Evolutionary conservation across 2,888 invertebrate species (phyloP), one percentile per base, ranked within the genome.

Genomic region (Hirtodrosophila trivittata): DNA sequence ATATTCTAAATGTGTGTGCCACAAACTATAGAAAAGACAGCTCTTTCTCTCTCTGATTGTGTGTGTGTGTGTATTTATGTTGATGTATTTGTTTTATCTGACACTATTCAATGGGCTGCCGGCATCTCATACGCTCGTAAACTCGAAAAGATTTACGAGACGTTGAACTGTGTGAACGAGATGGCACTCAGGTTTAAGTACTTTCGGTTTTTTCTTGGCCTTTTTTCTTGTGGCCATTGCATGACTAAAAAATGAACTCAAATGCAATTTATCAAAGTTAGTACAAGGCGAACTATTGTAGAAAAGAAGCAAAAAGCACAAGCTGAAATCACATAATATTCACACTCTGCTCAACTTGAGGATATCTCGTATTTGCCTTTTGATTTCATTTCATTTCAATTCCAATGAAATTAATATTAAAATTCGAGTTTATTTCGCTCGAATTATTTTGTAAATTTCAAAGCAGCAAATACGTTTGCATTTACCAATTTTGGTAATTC

Each of bases 131-230:
- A 59, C 10, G 49, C 45, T 66, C 49, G 68, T 42, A 78, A 83
- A 70, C 49, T 55, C 51, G 55, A 49, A 54, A 71, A 66, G 81
- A 75, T 75, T 75, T 81, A 63, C 75, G 69, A 72, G 58, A 39
- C 84, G 62, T 80, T 75, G 75, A 75, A 75, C 75, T 84, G 56
- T 77, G 54, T 45, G 52, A 70, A 37, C 45, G 14, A 47, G 49
- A 64, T 18, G 35, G 18, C 26, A 21, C 14, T 21, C 26, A 9
- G 42, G 16, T 41, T 54, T 45, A 52, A 54, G 52, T 33, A 41
- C 9, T 26, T n/a, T n/a, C 33, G 28, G 12, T 28, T 21, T 35
- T 35, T 35, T 13, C 28, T 28, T 28, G 7, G 16, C 13, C n/a
- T 37, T 9, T 21, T 25, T 26, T 37, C 7, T 32, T 32, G 21